A percentile compares a stretch with the other conserved stretches of the same genome.
phyloP scores from a whole-genome alignment of 2,888 invertebrate species.

The Caenorhabditis uteleia region DNA sequence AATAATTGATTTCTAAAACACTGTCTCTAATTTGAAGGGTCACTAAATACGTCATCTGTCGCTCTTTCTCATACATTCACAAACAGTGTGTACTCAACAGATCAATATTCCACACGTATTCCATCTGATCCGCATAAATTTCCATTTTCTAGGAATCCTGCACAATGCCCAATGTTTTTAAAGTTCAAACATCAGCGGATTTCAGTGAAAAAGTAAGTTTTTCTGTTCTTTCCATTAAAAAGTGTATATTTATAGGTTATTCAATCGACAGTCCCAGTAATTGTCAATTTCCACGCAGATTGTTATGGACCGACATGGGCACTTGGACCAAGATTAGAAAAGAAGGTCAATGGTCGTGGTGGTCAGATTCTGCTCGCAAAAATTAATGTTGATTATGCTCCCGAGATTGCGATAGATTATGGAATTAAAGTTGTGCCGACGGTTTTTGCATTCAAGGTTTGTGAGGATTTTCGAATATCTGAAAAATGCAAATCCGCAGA shows the following conservation, averaged over 20 bases:
- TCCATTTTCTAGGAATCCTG: too few relatives aligned
- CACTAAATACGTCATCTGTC: too few relatives aligned
- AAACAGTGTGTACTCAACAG: too few relatives aligned
- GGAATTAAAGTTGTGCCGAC: conserved; percentile 51
- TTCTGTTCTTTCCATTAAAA: neutral
- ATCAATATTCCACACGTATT: too few relatives aligned
- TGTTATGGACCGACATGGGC: conserved; percentile 66
- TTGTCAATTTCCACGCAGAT: conserved; percentile 66
- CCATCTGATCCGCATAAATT: too few relatives aligned
- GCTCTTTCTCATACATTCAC: too few relatives aligned
- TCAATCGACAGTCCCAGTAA: conserved; percentile 48
- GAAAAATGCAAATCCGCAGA: too few relatives aligned
- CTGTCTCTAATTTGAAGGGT: too few relatives aligned
- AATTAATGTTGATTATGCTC: conserved; percentile 54
- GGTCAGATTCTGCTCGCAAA: conserved; percentile 49
- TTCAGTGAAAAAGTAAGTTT: conserved; percentile 38
- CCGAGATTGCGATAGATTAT: conserved; percentile 46
- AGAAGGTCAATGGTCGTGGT: conserved; percentile 37
- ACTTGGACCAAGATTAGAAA: conserved; percentile 61
- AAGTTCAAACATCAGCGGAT: conserved; percentile 42
- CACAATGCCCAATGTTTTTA: conserved; percentile 19
- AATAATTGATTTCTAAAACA: too few relatives aligned
- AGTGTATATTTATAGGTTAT: conserved; percentile 29
- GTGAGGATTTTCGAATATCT: neutral
- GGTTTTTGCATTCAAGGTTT: conserved; percentile 8